Evolutionary conservation across 1,140 invertebrate genomes (phyloP), one percentile per base, ranked within the genome.

Genomic region (Lethocerus indicus): DNA sequence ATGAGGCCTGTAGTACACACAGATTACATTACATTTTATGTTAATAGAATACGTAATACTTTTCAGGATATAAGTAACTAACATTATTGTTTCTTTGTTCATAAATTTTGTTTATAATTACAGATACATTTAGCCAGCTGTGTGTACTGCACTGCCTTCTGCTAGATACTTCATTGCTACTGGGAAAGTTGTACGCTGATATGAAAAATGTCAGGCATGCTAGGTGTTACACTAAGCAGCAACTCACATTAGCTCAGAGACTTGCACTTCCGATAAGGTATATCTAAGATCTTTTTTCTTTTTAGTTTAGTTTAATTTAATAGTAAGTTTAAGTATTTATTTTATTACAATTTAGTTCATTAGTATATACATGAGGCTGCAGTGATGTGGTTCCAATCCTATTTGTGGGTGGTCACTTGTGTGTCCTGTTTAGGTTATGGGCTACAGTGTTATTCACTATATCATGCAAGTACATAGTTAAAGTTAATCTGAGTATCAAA

Each of bases 261-360:
- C 36, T 49, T 16, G 47, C 37, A 1, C 25, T 49, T 21, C 47
- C 47, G 2, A 13, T 39, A 26, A 49, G 47, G 47, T 49, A 26
- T 20, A n/a, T n/a, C n/a, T n/a, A n/a, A n/a, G n/a, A n/a, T n/a
- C n/a, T n/a, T n/a, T n/a, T n/a, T n/a, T n/a, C n/a, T n/a, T n/a
- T n/a, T n/a, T n/a, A n/a, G 45, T 37, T 36, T 9, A 28, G 5
- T 41, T 41, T 41, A 23, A 14, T 9, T 9, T 9, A 32, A 32
- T 9, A 32, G 29, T 32, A 32, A 32, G n/a, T 9, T 9, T 9
- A 9, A 32, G 29, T 9, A 9, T 9, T n/a, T 32, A 32, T n/a
- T 32, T 9, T 9, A 32, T 32, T 32, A 32, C n/a, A 32, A 32
- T 9, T n/a, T 32, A n/a, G 9, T 32, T 9, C 29, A n/a, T 9